A percentile compares a stretch with the other conserved stretches of the same genome.
Conservation (phyloP, 2,888 invertebrate genomes). For the Chloroclysta siterata region DNA sequence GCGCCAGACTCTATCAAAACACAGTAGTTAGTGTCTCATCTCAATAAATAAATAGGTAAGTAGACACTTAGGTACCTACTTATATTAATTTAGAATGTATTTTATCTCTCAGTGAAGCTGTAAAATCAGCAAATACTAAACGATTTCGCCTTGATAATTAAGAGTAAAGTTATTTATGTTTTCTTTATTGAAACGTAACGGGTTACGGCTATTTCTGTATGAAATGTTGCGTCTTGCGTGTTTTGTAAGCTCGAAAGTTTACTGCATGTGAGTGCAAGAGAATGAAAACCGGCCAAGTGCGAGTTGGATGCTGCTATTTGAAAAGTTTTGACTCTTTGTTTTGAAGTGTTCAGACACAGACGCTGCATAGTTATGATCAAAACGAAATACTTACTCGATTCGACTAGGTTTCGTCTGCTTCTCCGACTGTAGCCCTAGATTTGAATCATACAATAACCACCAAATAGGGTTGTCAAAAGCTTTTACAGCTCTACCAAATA, state of each 20-base stretch:
- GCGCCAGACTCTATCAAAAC: constrained; percentile 37
- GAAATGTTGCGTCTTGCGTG: constrained; percentile 25
- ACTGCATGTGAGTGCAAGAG: neutral
- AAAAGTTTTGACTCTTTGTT: too few relatives aligned
- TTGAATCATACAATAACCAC: too few relatives aligned
- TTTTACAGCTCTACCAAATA: too few relatives aligned
- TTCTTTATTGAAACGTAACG: constrained; percentile 45
- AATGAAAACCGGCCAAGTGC: neutral
- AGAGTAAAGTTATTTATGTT: constrained; percentile 46
- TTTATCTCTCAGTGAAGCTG: constrained; percentile 15
- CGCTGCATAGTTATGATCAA: too few relatives aligned
- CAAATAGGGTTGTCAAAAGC: too few relatives aligned
- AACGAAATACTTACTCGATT: too few relatives aligned
- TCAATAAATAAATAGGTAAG: constrained; percentile 38
- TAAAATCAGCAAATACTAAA: constrained; percentile 40
- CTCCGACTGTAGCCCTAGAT: too few relatives aligned
- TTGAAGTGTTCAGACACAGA: too few relatives aligned
- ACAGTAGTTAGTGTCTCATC: constrained; percentile 39
- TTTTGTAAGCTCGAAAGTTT: constrained; percentile 12
- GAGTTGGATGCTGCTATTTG: neutral
- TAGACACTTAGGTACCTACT: neutral
- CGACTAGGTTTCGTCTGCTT: too few relatives aligned
- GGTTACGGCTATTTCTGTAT: constrained; percentile 36
- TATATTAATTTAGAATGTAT: constrained; percentile 37
- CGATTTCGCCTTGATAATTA: constrained; percentile 49